Evolutionary conservation across 2,797 vertebrate genomes (phyloP).

Genomic region (Peromyscus aztecus): DNA sequence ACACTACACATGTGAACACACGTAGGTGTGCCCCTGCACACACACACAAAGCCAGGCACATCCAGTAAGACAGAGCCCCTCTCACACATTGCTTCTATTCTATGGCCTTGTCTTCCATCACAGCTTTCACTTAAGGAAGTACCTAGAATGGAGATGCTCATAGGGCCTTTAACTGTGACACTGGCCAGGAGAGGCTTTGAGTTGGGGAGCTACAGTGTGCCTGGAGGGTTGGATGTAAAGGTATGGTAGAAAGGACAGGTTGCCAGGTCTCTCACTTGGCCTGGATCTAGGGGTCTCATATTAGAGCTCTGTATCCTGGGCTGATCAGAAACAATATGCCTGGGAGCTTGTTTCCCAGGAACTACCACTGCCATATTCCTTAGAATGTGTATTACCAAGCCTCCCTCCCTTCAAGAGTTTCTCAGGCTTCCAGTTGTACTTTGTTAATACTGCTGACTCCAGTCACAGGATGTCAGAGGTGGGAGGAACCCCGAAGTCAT

Average conservation of each 20-base stretch:
- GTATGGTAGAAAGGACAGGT: accelerated
- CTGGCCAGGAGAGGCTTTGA: constrained; percentile 3
- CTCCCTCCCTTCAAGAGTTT: neutral
- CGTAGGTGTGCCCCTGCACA: too few species aligned
- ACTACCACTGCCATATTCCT: neutral
- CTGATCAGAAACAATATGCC: neutral
- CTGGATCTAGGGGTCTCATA: neutral
- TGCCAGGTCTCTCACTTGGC: neutral
- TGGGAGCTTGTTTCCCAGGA: neutral
- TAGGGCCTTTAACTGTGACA: constrained; percentile 56
- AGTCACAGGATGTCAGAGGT: neutral
- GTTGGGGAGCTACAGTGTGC: neutral
- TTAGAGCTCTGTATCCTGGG: neutral
- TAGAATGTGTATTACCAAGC: neutral
- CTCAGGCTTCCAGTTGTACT: neutral
- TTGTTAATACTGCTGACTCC: neutral
- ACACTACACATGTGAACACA: neutral
- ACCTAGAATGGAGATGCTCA: constrained; percentile 37
- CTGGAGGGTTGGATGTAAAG: neutral
- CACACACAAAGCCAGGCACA: neutral
- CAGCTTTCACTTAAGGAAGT: constrained; percentile 28
- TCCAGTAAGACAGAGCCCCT: neutral
- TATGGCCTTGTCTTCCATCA: neutral
- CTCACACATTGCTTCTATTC: neutral
- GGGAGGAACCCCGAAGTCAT: neutral